phyloP scores from a whole-genome alignment of 2,113 vertebrate genomes.

The Podiceps cristatus region DNA sequence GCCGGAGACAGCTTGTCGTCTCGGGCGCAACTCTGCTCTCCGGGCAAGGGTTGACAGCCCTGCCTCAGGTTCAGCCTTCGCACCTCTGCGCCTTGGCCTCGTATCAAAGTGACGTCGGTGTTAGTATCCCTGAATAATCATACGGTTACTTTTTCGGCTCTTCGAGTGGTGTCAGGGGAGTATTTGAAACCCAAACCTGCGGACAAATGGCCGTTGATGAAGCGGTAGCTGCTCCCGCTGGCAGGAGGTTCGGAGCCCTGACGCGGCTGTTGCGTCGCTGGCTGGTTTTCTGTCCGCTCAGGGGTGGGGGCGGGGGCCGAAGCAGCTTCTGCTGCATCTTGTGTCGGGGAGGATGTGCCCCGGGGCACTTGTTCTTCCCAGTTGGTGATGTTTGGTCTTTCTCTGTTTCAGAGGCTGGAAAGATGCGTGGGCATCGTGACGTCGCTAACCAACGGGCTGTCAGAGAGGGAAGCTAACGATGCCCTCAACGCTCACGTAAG shows the following conservation, averaged over 20 bases:
- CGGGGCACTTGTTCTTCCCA: rapidly evolving
- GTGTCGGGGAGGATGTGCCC: rapidly evolving
- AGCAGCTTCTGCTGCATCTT: neutral
- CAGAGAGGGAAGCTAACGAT: conserved; percentile 93
- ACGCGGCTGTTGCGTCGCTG: neutral
- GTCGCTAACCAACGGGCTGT: conserved; percentile 85
- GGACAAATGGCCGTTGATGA: neutral
- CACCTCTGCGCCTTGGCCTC: rapidly evolving
- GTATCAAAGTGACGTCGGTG: rapidly evolving
- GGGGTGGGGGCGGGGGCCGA: neutral
- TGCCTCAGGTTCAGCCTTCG: neutral
- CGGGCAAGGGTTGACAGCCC: neutral
- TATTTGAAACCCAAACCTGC: neutral
- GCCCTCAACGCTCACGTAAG: conserved; percentile 92
- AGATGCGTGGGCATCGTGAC: conserved; percentile 88
- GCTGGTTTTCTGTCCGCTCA: neutral
- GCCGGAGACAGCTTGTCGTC: neutral
- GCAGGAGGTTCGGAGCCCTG: neutral
- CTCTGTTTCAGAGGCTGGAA: conserved; percentile 83
- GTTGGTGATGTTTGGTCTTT: neutral
- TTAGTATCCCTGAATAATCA: rapidly evolving
- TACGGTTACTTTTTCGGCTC: neutral
- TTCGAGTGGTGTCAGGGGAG: neutral
- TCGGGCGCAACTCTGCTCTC: neutral
- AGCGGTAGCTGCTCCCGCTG: neutral